These are phyloP conservation scores for Colius striatus DNA, from an alignment of 2,113 vertebrate genomes.

Conservation along the genomic window DNA sequence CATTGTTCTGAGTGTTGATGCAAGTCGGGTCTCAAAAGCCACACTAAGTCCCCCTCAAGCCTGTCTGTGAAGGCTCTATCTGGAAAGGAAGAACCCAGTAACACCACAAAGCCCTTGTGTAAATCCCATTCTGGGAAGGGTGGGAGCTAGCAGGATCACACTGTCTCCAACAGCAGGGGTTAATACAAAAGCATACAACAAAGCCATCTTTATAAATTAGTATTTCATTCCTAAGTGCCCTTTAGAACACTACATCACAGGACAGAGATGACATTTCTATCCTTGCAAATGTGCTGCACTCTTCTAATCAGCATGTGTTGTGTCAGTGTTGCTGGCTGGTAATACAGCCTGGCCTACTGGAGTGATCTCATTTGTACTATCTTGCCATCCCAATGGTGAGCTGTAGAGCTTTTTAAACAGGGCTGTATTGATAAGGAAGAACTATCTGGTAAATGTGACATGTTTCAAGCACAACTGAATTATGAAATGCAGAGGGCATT, in stretches of 20 bases:
- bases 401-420: background rate
- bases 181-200: background rate
- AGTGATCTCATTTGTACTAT: background rate
- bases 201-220: background rate
- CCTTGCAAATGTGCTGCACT: background rate
- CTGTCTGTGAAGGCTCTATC: background rate
- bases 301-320: conserved; percentile 14
- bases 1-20: background rate
- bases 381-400: background rate
- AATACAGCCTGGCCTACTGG: background rate
- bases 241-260: conserved; percentile 10
- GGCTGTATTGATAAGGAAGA: background rate
- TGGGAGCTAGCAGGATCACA: background rate
- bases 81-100: background rate
- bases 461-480: background rate
- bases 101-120: background rate
- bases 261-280: conserved; percentile 23
- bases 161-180: background rate
- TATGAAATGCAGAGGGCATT: background rate
- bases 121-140: background rate
- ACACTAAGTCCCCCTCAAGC: accelerated
- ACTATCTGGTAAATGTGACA: background rate
- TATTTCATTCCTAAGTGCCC: background rate
- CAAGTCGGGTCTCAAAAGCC: background rate
- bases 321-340: background rate